phyloP scores from a whole-genome alignment of 2,888 invertebrate genomes.

The Dasypogon diadema region DNA sequence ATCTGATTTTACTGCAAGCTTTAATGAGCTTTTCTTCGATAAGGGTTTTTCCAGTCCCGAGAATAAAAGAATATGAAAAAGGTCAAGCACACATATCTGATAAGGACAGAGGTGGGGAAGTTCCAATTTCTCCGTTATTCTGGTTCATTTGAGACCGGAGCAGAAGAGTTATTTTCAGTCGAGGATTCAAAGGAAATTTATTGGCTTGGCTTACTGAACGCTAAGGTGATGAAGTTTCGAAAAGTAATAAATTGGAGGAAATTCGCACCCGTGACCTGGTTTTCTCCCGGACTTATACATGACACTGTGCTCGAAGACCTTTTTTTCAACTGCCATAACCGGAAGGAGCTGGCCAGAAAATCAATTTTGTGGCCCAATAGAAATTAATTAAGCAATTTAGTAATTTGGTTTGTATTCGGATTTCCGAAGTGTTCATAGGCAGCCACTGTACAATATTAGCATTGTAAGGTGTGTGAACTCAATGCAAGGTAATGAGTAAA shows the following conservation, averaged over 20 bases:
- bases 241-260: constrained; percentile 15
- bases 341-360: constrained; percentile 10
- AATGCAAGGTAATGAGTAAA: not conserved
- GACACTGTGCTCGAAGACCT: not conserved
- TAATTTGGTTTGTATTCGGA: constrained; percentile 5
- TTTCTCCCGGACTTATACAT: constrained; percentile 5
- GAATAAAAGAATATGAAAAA: constrained; percentile 20
- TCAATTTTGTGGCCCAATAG: constrained; percentile 25
- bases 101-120: not conserved
- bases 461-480: too few species aligned
- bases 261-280: constrained; percentile 24
- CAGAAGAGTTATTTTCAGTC: constrained; percentile 1
- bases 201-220: constrained; percentile 16
- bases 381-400: constrained; percentile 18
- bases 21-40: constrained; percentile 36
- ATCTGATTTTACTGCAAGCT: constrained; percentile 25
- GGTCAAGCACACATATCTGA: constrained; percentile 35
- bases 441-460: not conserved
- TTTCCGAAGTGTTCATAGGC: not conserved
- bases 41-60: constrained; percentile 5
- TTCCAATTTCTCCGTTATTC: not conserved
- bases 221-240: not conserved
- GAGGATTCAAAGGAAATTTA: constrained; percentile 8
- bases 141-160: not conserved
- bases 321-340: constrained; percentile 5